Evolutionary conservation across 2,797 vertebrate genomes (phyloP).

Genomic region (Rhabdomys pumilio): DNA sequence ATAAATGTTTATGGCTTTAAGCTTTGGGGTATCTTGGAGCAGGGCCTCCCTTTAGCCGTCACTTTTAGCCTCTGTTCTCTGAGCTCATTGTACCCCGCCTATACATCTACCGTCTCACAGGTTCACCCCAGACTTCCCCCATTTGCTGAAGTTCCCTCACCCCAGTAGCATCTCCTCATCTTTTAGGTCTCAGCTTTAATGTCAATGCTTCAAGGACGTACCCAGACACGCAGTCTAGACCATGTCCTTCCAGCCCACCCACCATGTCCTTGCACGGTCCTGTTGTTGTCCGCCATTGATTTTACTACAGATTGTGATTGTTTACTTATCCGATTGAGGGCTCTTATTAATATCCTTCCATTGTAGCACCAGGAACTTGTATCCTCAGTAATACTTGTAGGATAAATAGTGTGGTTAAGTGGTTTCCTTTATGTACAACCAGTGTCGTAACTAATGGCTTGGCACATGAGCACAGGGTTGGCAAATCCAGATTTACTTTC

Average conservation of each 20-base stretch:
- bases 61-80: not conserved
- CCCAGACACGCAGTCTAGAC: too few relatives aligned
- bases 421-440: not conserved
- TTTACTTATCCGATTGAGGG: slow-evolving; percentile 32
- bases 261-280: not conserved
- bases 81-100: not conserved
- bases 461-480: not conserved
- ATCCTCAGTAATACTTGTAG: not conserved
- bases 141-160: not conserved
- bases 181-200: not conserved
- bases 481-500: not conserved
- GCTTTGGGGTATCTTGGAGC: not conserved
- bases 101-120: not conserved
- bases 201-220: not conserved
- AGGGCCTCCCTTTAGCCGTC: not conserved
- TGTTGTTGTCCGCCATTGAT: slow-evolving; percentile 10
- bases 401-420: slow-evolving; percentile 23
- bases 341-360: slow-evolving; percentile 19
- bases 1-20: slow-evolving; percentile 1
- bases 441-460: not conserved
- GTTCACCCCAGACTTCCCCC: not conserved
- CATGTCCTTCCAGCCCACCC: not conserved
- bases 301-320: not conserved
- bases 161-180: not conserved
- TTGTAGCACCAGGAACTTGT: not conserved